Percentiles rank a stretch among this genome's conserved stretches.
Conservation (phyloP, 1,140 invertebrate species). For the Polyergus mexicanus region DNA sequence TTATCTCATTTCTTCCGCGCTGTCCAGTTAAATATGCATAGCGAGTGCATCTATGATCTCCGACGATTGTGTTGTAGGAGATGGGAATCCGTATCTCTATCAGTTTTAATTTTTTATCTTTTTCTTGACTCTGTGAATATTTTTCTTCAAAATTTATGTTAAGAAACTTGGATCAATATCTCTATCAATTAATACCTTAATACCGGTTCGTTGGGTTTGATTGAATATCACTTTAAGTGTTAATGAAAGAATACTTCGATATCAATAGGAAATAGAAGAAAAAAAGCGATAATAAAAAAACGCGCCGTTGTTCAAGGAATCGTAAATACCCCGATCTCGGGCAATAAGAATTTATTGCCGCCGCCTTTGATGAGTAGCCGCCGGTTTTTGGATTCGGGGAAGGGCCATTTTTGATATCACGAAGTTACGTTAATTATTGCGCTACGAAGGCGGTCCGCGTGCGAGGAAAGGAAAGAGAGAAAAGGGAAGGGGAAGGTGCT, state of each 20-base stretch:
- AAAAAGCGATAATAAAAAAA: conserved; percentile 7
- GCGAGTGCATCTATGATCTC: conserved; percentile 24
- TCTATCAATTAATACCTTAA: conserved; percentile 5
- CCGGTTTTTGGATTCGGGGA: conserved; percentile 82
- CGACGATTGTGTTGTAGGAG: conserved; percentile 6
- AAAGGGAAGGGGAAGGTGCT: conserved; percentile 39
- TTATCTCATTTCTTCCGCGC: conserved; percentile 58
- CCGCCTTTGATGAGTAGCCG: conserved; percentile 80
- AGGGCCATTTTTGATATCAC: conserved; percentile 84
- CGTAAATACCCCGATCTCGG: conserved; percentile 67
- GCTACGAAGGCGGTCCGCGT: conserved; percentile 59
- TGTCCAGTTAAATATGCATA: conserved; percentile 35
- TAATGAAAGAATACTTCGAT: background rate
- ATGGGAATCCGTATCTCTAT: background rate
- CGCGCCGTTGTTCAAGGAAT: conserved; percentile 77
- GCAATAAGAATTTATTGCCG: conserved; percentile 85
- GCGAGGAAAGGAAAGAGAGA: conserved; percentile 4
- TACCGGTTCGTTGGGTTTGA: background rate
- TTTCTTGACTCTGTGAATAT: background rate
- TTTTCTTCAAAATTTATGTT: background rate
- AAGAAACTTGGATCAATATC: background rate
- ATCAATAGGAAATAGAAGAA: conserved; percentile 23
- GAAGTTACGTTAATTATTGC: conserved; percentile 81
- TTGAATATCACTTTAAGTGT: conserved; percentile 1
- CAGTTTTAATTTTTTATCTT: no score